These are phyloP conservation scores for Proteles cristata DNA, from an alignment of 2,113 vertebrate genomes.

Conservation along the genomic window DNA sequence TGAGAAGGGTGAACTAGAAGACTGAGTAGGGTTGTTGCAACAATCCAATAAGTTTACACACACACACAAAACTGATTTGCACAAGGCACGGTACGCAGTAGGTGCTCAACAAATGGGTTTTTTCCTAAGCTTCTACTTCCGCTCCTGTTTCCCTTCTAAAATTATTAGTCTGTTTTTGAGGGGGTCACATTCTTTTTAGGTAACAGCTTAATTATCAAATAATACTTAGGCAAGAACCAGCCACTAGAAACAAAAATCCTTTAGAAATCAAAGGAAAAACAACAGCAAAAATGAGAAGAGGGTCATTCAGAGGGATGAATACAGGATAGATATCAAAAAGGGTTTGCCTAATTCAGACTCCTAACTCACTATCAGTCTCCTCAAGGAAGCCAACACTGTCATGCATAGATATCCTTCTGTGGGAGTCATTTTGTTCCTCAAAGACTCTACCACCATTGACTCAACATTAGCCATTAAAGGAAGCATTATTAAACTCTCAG, in stretches of 20 bases:
- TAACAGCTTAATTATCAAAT: not conserved
- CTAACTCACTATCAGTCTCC: not conserved
- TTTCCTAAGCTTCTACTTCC: not conserved
- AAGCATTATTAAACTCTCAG: not conserved
- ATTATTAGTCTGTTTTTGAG: not conserved
- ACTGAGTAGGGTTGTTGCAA: not conserved
- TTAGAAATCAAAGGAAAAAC: not conserved
- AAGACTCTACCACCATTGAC: not conserved
- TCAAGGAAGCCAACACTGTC: not conserved
- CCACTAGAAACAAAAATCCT: not conserved
- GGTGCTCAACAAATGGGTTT: not conserved
- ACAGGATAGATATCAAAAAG: too few species aligned
- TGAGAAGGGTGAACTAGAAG: not conserved
- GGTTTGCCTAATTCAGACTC: too few species aligned
- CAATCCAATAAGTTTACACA: not conserved
- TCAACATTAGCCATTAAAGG: not conserved
- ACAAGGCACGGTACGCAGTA: too few species aligned
- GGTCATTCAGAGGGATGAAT: not conserved
- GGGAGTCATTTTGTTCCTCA: not conserved
- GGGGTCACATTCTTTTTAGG: not conserved
- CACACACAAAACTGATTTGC: not conserved
- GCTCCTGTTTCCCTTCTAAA: not conserved
- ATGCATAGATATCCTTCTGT: not conserved
- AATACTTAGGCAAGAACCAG: not conserved
- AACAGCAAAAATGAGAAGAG: not conserved